phyloP scores from a whole-genome alignment of 2,888 invertebrate species.

The Malacosoma neustria region DNA sequence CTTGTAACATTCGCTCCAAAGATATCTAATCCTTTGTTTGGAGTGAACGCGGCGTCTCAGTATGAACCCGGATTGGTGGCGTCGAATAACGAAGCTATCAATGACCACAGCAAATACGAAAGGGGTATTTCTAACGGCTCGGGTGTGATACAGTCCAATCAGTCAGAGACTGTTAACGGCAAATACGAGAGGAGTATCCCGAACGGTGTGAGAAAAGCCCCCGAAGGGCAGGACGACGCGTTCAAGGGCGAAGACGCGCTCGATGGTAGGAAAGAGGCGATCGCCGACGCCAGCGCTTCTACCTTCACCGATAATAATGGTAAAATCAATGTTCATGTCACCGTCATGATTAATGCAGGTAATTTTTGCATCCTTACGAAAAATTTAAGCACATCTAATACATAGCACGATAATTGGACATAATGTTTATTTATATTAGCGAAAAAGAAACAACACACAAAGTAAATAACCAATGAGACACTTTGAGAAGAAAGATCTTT shows the following conservation, averaged over 20 bases:
- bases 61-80: constrained; percentile 50
- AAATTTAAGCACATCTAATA: constrained; percentile 38
- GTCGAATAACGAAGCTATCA: constrained; percentile 24
- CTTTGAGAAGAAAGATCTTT: constrained; percentile 31
- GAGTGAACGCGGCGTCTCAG: constrained; percentile 64
- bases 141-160: no score
- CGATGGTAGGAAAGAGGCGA: constrained; percentile 74
- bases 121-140: no score
- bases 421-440: not conserved
- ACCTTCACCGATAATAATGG: constrained; percentile 85
- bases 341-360: constrained; percentile 87
- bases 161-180: no score
- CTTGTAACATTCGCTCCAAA: constrained; percentile 38
- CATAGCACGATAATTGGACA: constrained; percentile 10
- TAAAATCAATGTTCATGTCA: constrained; percentile 91
- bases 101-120: constrained; percentile 44
- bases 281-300: constrained; percentile 64
- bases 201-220: constrained; percentile 78
- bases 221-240: constrained; percentile 88
- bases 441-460: not conserved
- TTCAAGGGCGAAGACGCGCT: constrained; percentile 75
- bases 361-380: constrained; percentile 73
- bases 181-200: constrained; percentile 53
- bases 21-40: constrained; percentile 60
- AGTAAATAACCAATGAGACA: constrained; percentile 15